These are phyloP conservation scores for Ormyrus labotus DNA, from an alignment of 2,888 invertebrate genomes.

Conservation along the genomic window DNA sequence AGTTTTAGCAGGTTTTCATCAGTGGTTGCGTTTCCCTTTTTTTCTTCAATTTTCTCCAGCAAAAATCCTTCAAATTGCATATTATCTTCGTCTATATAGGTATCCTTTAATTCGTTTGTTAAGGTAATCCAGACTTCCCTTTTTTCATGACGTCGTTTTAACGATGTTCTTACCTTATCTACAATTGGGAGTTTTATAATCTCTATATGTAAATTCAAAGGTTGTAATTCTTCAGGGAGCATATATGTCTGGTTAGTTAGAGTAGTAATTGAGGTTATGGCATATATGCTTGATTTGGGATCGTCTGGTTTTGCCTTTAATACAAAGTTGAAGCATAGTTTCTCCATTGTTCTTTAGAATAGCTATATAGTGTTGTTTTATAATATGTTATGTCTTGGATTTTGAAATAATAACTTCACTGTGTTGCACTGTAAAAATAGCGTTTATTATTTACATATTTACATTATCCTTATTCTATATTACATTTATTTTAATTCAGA, in stretches of 20 bases:
- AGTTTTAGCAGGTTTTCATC: not conserved
- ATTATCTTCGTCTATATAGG: conserved; percentile 58
- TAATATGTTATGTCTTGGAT: too few species aligned
- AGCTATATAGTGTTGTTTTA: not conserved
- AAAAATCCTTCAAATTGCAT: conserved; percentile 59
- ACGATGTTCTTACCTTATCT: conserved; percentile 56
- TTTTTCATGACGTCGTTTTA: conserved; percentile 57
- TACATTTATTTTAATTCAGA: too few species aligned
- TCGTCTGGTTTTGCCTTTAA: conserved; percentile 9
- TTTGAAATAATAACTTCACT: too few species aligned
- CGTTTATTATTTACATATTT: too few species aligned
- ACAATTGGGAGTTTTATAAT: conserved; percentile 28
- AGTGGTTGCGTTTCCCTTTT: conserved; percentile 27
- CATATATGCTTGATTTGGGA: conserved; percentile 41
- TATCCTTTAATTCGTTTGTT: conserved; percentile 55
- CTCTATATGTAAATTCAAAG: conserved; percentile 29
- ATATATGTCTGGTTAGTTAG: conserved; percentile 17
- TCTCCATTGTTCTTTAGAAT: not conserved
- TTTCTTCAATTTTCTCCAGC: conserved; percentile 56
- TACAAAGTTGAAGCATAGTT: not conserved
- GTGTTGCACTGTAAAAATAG: too few species aligned
- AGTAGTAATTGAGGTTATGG: conserved; percentile 53
- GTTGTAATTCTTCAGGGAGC: conserved; percentile 42
- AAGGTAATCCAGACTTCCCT: conserved; percentile 58
- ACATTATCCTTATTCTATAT: too few species aligned